Evolutionary conservation across 64 coral and sea anemone genomes (phyloP), one percentile per base, ranked within the genome.

Genomic region (Pocillopora verrucosa): DNA sequence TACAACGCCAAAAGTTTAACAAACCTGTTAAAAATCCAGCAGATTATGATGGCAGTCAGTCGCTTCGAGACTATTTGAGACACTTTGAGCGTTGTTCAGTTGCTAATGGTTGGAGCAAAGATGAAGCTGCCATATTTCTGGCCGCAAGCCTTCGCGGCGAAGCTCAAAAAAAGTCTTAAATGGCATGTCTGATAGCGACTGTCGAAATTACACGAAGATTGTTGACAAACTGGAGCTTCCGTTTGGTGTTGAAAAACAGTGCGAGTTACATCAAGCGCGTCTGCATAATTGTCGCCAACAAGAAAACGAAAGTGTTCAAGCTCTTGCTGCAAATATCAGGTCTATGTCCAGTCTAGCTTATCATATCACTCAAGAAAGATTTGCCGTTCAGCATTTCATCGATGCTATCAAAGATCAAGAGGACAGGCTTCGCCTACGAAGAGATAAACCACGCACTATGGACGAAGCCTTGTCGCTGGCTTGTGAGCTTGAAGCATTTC

Each of bases 191-290:
- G 80, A 89, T 17, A 70, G 7, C 9, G 87, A 94, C 58, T 94
- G 80, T 77, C 17, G 75, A 19, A 81, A 80, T 76, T 94, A 86
- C 61, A 34, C 26, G 25, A 94, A 94, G 65, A 87, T 94, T 83
- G 78, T 75, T 30, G 86, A 64, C 19, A 63, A 73, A 61, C 38
- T 89, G 25, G 87, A 90, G 63, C 76, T 58, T 75, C 72, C 59
- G 56, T 91, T 88, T 77, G 89, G 77, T 72, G 85, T 88, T 22
- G 77, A 91, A 75, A 94, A 81, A 60, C 93, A 94, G 60, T 56
- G 51, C 2, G 77, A 95, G 58, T 73, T 95, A 78, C 89, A 95
- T 58, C 93, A 95, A 60, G 93, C 72, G 10, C 60, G 89, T 38
- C 41, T 95, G 25, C 77, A 88, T 16, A 91, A 63, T 61, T 77